These are phyloP conservation scores for Hesperophylax magnus DNA, from an alignment of 1,140 invertebrate genomes.

Conservation along the genomic window DNA sequence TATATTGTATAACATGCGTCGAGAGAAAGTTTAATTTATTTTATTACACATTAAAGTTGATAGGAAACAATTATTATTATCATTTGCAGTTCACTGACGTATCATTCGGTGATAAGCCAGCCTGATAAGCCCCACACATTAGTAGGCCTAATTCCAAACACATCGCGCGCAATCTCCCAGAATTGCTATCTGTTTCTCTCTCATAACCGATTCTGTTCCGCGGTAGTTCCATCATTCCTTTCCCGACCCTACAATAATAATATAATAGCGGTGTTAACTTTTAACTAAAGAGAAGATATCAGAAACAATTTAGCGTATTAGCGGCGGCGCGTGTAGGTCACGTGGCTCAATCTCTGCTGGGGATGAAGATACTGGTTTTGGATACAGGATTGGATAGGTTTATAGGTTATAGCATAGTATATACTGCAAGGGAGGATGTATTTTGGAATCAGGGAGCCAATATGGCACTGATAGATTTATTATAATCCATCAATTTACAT, in stretches of 20 bases:
- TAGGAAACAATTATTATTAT: too few species aligned
- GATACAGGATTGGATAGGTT: too few species aligned
- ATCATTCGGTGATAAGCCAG: constrained; percentile 1
- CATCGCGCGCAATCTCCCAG: constrained; percentile 21
- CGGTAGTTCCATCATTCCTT: constrained; percentile 28
- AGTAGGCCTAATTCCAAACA: constrained; percentile 16
- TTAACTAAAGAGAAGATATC: constrained; percentile 55
- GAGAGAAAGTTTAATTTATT: too few species aligned
- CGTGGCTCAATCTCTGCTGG: not conserved
- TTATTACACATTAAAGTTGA: too few species aligned
- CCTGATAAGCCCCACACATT: not conserved
- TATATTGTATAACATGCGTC: too few species aligned
- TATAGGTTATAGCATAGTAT: too few species aligned
- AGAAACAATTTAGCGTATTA: constrained; percentile 58
- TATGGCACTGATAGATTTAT: too few species aligned
- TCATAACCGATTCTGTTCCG: constrained; percentile 18
- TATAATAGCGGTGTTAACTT: constrained; percentile 49
- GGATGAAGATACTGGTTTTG: not conserved
- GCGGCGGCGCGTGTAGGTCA: constrained; percentile 46
- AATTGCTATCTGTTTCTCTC: constrained; percentile 8
- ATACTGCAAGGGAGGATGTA: too few species aligned
- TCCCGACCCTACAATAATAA: constrained; percentile 8
- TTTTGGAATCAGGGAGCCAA: too few species aligned
- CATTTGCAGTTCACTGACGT: not conserved
- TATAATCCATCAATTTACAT: too few species aligned